Percentiles rank a stretch among this genome's conserved stretches.
Conservation (phyloP, 2,888 invertebrate genomes). For the Argyresthia albistria region DNA sequence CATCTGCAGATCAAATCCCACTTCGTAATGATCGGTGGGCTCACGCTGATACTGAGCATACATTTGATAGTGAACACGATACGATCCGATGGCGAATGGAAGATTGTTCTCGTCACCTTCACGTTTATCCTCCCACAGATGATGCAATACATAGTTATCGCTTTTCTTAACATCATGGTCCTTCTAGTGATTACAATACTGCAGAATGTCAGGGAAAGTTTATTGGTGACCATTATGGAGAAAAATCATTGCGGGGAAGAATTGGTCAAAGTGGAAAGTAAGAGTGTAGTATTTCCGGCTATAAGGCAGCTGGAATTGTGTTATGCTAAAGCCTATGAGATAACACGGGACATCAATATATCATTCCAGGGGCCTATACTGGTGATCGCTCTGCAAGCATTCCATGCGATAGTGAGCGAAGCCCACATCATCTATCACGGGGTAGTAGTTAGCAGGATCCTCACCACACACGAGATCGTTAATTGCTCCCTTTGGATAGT, state of each 20-base stretch:
- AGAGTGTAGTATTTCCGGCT: conserved; percentile 10
- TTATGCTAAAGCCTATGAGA: conserved; percentile 31
- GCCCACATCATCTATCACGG: conserved; percentile 48
- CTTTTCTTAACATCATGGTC: conserved; percentile 35
- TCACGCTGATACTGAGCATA: conserved; percentile 18
- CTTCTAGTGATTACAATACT: conserved; percentile 31
- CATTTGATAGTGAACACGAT: conserved; percentile 36
- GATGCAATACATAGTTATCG: conserved; percentile 35
- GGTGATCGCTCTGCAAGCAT: conserved; percentile 38
- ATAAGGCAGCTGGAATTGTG: conserved; percentile 34
- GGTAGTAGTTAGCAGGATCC: conserved; percentile 19
- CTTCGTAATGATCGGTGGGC: conserved; percentile 16
- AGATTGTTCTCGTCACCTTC: conserved; percentile 25
- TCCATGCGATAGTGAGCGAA: conserved; percentile 48
- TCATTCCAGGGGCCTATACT: conserved; percentile 43
- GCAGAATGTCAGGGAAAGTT: conserved; percentile 23
- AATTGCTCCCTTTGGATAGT: conserved; percentile 46
- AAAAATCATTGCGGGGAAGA: background rate
- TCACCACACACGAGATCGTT: conserved; percentile 30
- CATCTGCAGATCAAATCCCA: conserved; percentile 27
- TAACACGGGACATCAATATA: conserved; percentile 33
- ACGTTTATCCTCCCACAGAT: conserved; percentile 41
- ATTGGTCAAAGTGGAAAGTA: conserved; percentile 2
- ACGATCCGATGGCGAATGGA: conserved; percentile 30
- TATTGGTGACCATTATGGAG: background rate